A percentile compares a stretch with the other conserved stretches of the same genome.
Conservation (phyloP, 2,113 vertebrate genomes). For the Arothron firmamentum region DNA sequence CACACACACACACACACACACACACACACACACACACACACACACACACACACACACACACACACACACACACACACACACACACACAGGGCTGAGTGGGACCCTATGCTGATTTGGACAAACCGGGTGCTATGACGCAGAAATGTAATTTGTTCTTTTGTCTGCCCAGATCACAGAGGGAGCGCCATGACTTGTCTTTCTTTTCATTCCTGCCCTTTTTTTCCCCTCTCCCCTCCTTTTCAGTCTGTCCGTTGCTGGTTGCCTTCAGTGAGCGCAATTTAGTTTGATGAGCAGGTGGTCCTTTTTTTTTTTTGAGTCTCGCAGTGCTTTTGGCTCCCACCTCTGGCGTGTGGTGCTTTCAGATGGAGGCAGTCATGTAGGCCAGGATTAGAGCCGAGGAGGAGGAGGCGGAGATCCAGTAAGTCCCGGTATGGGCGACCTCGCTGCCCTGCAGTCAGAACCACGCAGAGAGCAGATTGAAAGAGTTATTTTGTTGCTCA, state of each 20-base stretch:
- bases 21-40: too few species aligned
- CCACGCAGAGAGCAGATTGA: conserved; percentile 60
- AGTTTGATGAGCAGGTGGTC: conserved; percentile 75
- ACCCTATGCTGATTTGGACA: conserved; percentile 46
- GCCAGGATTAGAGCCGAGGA: conserved; percentile 59
- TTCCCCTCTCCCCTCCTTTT: conserved; percentile 35
- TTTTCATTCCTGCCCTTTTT: conserved; percentile 36
- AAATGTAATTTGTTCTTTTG: conserved; percentile 72
- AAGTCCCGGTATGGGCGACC: conserved; percentile 44
- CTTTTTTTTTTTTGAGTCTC: conserved; percentile 44
- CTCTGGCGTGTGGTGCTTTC: conserved; percentile 63
- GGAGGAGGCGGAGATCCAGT: conserved; percentile 44
- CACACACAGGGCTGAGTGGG: conserved; percentile 54
- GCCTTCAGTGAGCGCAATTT: conserved; percentile 65
- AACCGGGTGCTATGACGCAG: conserved; percentile 42
- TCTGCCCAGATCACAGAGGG: conserved; percentile 68
- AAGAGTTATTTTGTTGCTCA: conserved; percentile 67
- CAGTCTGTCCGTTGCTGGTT: conserved; percentile 40
- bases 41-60: too few species aligned
- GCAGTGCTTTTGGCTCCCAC: conserved; percentile 60
- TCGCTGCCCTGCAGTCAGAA: conserved; percentile 54
- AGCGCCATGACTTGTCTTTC: conserved; percentile 57
- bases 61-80: conserved; percentile 8
- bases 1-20: too few species aligned
- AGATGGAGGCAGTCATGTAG: conserved; percentile 68